Base-by-base conservation (phyloP, 2,113 vertebrate species). In the Oreochromis niloticus region DNA sequence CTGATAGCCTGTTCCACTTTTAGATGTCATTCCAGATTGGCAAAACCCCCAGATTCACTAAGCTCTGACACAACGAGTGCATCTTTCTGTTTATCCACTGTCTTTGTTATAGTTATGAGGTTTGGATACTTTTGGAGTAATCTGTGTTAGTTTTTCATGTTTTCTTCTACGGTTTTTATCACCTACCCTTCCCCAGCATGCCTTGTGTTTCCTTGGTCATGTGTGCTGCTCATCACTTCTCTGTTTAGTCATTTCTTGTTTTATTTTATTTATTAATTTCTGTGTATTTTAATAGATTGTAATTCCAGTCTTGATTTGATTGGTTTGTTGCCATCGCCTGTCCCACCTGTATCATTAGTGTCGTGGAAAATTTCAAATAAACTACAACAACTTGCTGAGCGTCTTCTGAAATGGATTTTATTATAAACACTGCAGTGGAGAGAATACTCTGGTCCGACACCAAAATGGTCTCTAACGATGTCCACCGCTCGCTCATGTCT, bases 391-490 rank as follows among this genome's bases (percentile, higher is more conserved):
- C 10, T 66, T 39, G 17, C 32, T 1, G 32, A 66, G 32, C 6
- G 1, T 66, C 32, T 66, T 66, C 34, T 39, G 61, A 39, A 66
- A 66, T 66, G 19, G 61, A 66, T 66, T 39, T 66, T n/a, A 66
- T 39, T 66, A 39, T 39, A 66, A 39, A 66, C 34, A 13, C 34
- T 39, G 34, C 61, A 39, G 32, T 39, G 34, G 61, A 12, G 10
- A 39, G 17, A 39, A 39, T 0, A 66, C 19, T 66, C 17, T 7
- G 59, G 9, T 63, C 17, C 2, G 2, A 66, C 4, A 0, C 61
- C 32, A 36, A 36, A 66, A 66, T n/a, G 61, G 61, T 36, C 61
- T 66, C 32, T 66, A 36, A 36, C 1, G 2, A 66, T 66, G 17
- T 4, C 61, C 1, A 36, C 61, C 11, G 32, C 32, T n/a, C 9